Conservation (phyloP, 2,113 vertebrate species). For the Formicarius rufipectus region DNA sequence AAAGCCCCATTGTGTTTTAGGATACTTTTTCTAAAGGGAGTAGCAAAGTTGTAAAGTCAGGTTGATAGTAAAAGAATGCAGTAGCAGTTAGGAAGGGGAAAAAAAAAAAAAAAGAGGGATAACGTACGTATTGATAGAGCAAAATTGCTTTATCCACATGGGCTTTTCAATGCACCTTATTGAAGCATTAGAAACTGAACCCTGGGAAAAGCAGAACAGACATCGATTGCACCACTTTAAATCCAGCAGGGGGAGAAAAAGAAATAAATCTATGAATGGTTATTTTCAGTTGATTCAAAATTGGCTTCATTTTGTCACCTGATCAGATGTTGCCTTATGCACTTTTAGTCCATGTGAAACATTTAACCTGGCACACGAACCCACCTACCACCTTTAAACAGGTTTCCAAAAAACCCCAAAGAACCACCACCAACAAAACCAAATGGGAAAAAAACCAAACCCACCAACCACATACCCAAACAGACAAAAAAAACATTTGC, state of each 20-base stretch:
- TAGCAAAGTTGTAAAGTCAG: neutral
- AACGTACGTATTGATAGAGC: accelerated
- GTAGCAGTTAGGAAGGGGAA: neutral
- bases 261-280: neutral
- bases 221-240: neutral
- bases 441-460: neutral
- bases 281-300: neutral
- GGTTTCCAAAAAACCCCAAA: neutral
- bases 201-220: neutral
- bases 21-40: neutral
- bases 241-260: accelerated
- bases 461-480: neutral
- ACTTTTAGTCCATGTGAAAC: neutral
- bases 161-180: neutral
- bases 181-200: neutral
- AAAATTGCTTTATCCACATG: neutral
- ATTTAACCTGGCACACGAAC: neutral
- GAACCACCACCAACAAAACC: too few species aligned
- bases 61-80: neutral
- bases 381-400: neutral
- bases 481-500: neutral
- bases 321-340: neutral
- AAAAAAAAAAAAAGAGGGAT: neutral
- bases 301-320: neutral
- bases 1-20: neutral